phyloP scores from a whole-genome alignment of 2,797 vertebrate species.

The Sebastes iracundus region DNA sequence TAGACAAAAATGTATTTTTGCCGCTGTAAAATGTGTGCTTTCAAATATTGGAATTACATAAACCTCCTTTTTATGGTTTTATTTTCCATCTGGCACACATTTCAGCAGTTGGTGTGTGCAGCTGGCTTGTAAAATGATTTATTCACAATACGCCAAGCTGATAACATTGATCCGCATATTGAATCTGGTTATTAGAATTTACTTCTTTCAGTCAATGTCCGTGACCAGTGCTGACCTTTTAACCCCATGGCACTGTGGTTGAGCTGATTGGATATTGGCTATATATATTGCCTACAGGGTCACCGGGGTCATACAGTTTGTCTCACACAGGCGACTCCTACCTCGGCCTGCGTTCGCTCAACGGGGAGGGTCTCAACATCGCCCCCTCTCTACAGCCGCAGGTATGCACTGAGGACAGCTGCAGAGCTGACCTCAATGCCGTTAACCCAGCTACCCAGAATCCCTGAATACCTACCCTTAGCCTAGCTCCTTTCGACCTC shows the following conservation, averaged over 20 bases:
- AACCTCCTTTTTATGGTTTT: background rate
- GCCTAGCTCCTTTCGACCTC: slow-evolving; percentile 51
- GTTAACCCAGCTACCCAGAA: slow-evolving; percentile 44
- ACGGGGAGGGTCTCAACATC: slow-evolving; percentile 82
- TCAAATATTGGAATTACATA: background rate
- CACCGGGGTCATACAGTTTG: slow-evolving; percentile 86
- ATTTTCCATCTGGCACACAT: background rate
- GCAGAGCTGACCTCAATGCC: slow-evolving; percentile 67
- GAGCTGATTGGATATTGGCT: slow-evolving; percentile 73
- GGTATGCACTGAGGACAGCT: slow-evolving; percentile 82
- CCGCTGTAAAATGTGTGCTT: background rate
- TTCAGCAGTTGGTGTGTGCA: background rate
- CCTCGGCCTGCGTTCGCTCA: slow-evolving; percentile 84
- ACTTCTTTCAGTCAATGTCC: background rate
- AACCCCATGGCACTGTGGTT: slow-evolving; percentile 38
- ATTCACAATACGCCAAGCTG: background rate
- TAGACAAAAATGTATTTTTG: background rate
- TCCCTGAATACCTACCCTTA: slow-evolving; percentile 53
- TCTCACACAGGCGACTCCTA: slow-evolving; percentile 84
- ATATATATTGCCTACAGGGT: slow-evolving; percentile 80
- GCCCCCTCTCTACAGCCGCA: slow-evolving; percentile 85
- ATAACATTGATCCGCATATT: slow-evolving; percentile 1
- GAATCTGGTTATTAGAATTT: slow-evolving; percentile 18
- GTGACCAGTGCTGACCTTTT: slow-evolving; percentile 40
- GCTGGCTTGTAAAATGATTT: background rate